phyloP scores from a whole-genome alignment of 2,888 invertebrate species.

The Eristalinus sepulchralis region DNA sequence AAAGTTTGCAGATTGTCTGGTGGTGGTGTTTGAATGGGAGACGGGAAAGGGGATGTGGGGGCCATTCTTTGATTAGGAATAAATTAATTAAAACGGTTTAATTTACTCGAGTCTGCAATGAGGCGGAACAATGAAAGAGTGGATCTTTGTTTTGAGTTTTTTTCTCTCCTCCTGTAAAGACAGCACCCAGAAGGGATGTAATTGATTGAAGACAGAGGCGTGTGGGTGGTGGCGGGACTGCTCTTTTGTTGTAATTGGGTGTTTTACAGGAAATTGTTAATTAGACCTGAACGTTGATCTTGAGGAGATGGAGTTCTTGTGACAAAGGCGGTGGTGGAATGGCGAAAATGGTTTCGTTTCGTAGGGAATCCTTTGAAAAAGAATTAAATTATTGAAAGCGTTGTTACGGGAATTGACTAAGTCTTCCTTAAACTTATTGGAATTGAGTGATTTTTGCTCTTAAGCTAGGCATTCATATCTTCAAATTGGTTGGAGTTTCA shows the following conservation, averaged over 20 bases:
- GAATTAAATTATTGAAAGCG: too few relatives aligned
- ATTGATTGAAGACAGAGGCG: background rate
- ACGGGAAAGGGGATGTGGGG: slow-evolving; percentile 8
- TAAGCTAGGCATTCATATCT: too few relatives aligned
- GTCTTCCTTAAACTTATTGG: too few relatives aligned
- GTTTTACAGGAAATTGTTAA: background rate
- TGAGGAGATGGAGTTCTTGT: background rate
- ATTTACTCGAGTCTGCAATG: slow-evolving; percentile 40
- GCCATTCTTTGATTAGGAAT: slow-evolving; percentile 65
- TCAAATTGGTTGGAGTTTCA: too few relatives aligned
- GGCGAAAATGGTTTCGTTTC: too few relatives aligned
- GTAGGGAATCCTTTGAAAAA: too few relatives aligned
- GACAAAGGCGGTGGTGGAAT: background rate
- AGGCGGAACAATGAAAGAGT: background rate
- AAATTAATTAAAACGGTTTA: slow-evolving; percentile 69
- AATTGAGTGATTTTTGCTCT: too few relatives aligned
- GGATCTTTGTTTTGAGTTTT: background rate
- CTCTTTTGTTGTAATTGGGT: background rate
- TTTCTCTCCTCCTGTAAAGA: background rate
- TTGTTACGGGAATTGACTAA: too few relatives aligned
- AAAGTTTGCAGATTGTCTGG: slow-evolving; percentile 44
- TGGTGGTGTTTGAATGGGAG: slow-evolving; percentile 13
- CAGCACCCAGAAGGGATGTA: background rate
- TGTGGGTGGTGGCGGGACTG: background rate
- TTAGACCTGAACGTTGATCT: background rate